Base-by-base conservation (phyloP, 2,888 invertebrate genomes). In the Hololepta plana region DNA sequence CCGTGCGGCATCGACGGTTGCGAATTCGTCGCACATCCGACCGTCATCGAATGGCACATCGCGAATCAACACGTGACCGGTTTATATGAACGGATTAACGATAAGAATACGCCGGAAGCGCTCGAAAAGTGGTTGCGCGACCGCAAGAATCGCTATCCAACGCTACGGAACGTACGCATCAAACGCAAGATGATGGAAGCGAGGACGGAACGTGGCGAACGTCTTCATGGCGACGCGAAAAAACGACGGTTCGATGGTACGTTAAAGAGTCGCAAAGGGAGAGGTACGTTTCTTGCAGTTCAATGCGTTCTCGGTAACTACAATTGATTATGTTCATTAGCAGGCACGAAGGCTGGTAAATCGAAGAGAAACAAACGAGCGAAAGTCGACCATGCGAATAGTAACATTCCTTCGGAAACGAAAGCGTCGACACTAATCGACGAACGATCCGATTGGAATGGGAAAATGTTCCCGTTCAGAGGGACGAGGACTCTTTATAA, bases 61-160 rank as follows among this genome's bases (percentile, higher is more conserved):
- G 64, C 67, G 47, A 71, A 77, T 62, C 81, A 87, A 54, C 90
- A 91, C 52, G 62, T 65, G 4, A 70, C 75, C n/a, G 88, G 87
- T 1, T 52, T 88, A 10, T 90, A 75, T 43, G 67, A 75, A 27
- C 73, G 71, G 51, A 74, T 90, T 32, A 68, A 71, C 37, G 71
- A 73, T 37, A 44, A 77, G 4, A 67, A 73, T 33, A 73, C 77
- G 4, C 73, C 77, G 1, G 84, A 85, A 47, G 85, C 87, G 36
- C 73, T 88, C 31, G 58, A 69, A 15, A 79, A 76, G 48, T 93
- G 90, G 88, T 65, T 71, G 35, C 68, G 65, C 26, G 87, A 90
- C 42, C 61, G 93, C 24, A 77, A 71, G 47, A 74, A 62, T 55
- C 73, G 67, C 41, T 51, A 43, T 38, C 51, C 53, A 1, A 37